Evolutionary conservation across 2,797 vertebrate genomes (phyloP), one percentile per base, ranked within the genome.

Genomic region (Smutsia temminckii): DNA sequence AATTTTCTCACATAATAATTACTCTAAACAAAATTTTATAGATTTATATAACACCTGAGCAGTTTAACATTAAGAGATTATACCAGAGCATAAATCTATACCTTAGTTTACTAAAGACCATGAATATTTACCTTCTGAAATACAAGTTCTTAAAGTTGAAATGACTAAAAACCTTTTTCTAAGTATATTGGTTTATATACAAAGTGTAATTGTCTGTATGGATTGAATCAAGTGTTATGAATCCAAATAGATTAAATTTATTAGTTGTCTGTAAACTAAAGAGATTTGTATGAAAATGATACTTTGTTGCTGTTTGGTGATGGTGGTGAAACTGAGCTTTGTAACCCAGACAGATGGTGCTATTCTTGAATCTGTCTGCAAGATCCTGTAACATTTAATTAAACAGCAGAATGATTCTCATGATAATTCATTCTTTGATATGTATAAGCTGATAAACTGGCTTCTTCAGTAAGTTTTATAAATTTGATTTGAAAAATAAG

Each of bases 341-440:
- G 84, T n/a, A 96, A 94, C 94, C 96, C 96, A 97, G 98, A 95
- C 98, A 98, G 97, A 98, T 98, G 97, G 98, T 97, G 94, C 96
- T 98, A 88, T 97, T 98, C 97, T 98, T 97, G 97, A 97, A 87
- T 97, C 96, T 98, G 97, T 98, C 97, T 97, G 93, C 93, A 97
- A 89, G 97, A 97, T 97, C 92, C 94, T 97, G 55, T 12, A 97
- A 96, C 97, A 96, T 97, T 98, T 98, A 98, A 98, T 98, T 98
- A 98, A 97, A 97, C 94, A 97, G 95, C 96, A 80, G 68, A 97
- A 95, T 97, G 96, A 97, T 97, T 98, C 97, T 97, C 98, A 78
- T 83, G 97, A 87, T 97, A 97, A 96, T 29, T 96, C 94, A 96
- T 97, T 97, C 27, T 91, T 96, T 92, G 97, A 96, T 96, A 86